A percentile compares a stretch with the other conserved stretches of the same genome.
Conservation (phyloP, 2,888 invertebrate species). For the Thereva nobilitata region DNA sequence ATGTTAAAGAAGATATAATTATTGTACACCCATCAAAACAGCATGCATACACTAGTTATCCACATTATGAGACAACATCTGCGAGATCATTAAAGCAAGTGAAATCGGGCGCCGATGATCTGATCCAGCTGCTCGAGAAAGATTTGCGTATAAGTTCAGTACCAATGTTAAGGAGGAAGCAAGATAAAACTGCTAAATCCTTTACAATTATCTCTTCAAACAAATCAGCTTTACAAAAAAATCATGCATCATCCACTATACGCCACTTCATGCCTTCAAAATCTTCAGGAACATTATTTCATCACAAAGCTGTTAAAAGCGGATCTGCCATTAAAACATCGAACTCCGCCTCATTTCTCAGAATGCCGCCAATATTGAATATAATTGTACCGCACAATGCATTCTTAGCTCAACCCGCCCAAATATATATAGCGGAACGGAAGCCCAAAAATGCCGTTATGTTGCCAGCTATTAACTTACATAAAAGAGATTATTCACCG, state of each 20-base stretch:
- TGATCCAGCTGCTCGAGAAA: slow-evolving; percentile 30
- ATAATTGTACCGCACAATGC: slow-evolving; percentile 51
- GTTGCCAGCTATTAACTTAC: slow-evolving; percentile 45
- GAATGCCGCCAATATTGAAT: slow-evolving; percentile 56
- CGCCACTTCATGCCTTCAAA: slow-evolving; percentile 29
- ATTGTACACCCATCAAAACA: slow-evolving; percentile 26
- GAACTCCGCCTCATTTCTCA: slow-evolving; percentile 46
- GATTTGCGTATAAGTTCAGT: slow-evolving; percentile 40
- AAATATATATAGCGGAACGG: background rate
- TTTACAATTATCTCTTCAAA: background rate
- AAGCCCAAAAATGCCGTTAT: slow-evolving; percentile 29
- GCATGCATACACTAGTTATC: background rate
- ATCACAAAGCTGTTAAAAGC: slow-evolving; percentile 25
- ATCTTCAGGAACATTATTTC: slow-evolving; percentile 28
- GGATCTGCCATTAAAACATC: slow-evolving; percentile 40
- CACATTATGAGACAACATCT: background rate
- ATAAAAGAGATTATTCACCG: slow-evolving; percentile 48
- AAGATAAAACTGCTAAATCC: background rate
- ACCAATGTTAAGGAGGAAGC: slow-evolving; percentile 32
- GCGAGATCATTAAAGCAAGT: slow-evolving; percentile 3
- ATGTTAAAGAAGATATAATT: slow-evolving; percentile 37
- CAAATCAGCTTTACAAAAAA: background rate
- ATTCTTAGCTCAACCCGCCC: slow-evolving; percentile 45
- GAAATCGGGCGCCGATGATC: background rate
- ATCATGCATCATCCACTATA: background rate